Base-by-base conservation (phyloP, 2,888 invertebrate species). In the Archips crataeganus region DNA sequence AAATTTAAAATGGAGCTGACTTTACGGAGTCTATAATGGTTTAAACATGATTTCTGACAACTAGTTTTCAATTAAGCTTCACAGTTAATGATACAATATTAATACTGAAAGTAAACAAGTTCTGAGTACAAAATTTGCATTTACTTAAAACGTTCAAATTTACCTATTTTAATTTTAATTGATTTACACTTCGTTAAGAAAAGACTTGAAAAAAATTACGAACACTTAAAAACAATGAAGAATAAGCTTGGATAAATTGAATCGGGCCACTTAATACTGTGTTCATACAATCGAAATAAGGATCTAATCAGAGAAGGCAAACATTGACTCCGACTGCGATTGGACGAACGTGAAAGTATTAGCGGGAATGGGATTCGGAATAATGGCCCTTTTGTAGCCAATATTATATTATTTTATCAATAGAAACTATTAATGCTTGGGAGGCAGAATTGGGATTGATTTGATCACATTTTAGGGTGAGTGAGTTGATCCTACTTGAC, bases 281-380 rank as follows among this genome's bases (percentile, higher is more conserved):
- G 66, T 74, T 60, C 68, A 75, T 60, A 75, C 78, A 72, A 76
- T 80, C 77, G 79, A 77, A 79, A 77, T 79, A 79, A 80, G 80
- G 79, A 81, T 83, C 81, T 84, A 87, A 87, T 89, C 86, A 85
- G 77, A 75, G 79, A 79, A 75, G 73, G 81, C 77, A 87, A 86
- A 87, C 82, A 88, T 78, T 79, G 76, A 76, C 77, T 78, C 71
- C 77, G 80, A 80, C 83, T 13, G 62, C 67, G 79, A 79, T 80
- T 80, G 76, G 70, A 63, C 23, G 68, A 76, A 77, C 75, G 79
- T 81, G 77, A 77, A 80, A 78, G 75, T 78, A 75, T 76, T 78
- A 78, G 75, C 66, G 75, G 76, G 76, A 74, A 69, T 73, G 70
- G 60, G 64, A 74, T 70, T 61, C 34, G 65, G 60, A 45, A 65